Percentiles rank a stretch among this genome's conserved stretches.
phyloP scores from a whole-genome alignment of 1,140 invertebrate species.

The Lasaia peninsularis region DNA sequence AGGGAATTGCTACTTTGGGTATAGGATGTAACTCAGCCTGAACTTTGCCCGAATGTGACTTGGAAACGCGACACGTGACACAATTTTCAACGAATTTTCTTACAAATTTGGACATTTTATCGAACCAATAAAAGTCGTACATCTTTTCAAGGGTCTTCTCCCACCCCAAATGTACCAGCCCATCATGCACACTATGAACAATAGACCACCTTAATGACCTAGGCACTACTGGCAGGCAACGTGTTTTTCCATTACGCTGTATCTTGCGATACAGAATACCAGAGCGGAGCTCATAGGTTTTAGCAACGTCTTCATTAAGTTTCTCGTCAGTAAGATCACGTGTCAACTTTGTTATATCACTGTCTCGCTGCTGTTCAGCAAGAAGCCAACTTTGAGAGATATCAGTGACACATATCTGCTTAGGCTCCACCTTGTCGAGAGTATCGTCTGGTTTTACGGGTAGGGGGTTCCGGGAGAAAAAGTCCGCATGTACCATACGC shows the following conservation, averaged over 20 bases:
- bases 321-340: not conserved
- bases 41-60: constrained; percentile 10
- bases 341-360: not conserved
- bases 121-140: constrained; percentile 33
- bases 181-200: constrained; percentile 39
- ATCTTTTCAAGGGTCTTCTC: constrained; percentile 39
- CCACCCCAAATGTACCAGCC: constrained; percentile 33
- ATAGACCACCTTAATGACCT: constrained; percentile 24
- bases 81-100: constrained; percentile 32
- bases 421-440: constrained; percentile 9
- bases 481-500: constrained; percentile 19
- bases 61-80: constrained; percentile 26
- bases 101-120: constrained; percentile 28
- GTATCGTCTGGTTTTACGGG: not conserved
- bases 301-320: constrained; percentile 9
- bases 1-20: constrained; percentile 17
- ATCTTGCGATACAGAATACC: constrained; percentile 17
- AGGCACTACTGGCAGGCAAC: constrained; percentile 18
- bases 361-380: constrained; percentile 20
- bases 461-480: constrained; percentile 16
- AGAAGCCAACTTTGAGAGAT: no score
- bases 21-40: constrained; percentile 22
- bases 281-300: constrained; percentile 22
- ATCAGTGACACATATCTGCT: constrained; percentile 1
- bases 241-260: constrained; percentile 1